Base-by-base conservation (phyloP, 1,140 invertebrate species). In the Stenopsyche tienmushanensis region DNA sequence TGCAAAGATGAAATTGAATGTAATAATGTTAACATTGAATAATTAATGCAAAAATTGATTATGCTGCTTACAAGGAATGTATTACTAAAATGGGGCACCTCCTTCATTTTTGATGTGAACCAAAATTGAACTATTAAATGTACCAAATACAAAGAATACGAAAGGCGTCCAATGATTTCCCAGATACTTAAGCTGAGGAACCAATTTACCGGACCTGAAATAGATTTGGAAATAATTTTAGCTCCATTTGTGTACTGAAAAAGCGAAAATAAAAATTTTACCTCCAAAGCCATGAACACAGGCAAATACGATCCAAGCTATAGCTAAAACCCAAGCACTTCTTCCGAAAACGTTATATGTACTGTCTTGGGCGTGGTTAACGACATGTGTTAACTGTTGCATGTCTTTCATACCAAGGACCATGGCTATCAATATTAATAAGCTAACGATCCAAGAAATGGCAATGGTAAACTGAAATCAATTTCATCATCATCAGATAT, bases 241-340 rank as follows among this genome's bases (percentile, higher is more conserved):
- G 5, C 3, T 49, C 25, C 54, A 66, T 62, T 18, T 20, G 24
- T 54, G n/a, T 47, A 26, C 25, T 64, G 45, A 57, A 21, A 66
- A 18, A 44, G 24, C 41, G 7, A 21, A 26, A 13, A 1, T 47
- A 71, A 62, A 66, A 50, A 39, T 49, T 58, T 65, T 65, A 84
- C 85, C 85, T 71, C 80, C 85, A 69, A 83, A 82, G 34, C 84
- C 85, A 54, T 83, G 77, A 1, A 77, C 72, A 62, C 85, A 85
- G 0, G 82, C 81, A 57, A 85, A 83, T 10, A 88, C 77, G 5
- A 85, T 75, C 83, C 83, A 85, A 2, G 73, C 72, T 1, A 85
- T 25, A 0, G 73, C 72, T 0, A 80, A 1, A 0, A 75, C 74
- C 73, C 83, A 85, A 0, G 71, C 69, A 10, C 75, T 74, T n/a